These are phyloP conservation scores for Dromaius novaehollandiae DNA, from an alignment of 2,113 vertebrate genomes.

Conservation along the genomic window DNA sequence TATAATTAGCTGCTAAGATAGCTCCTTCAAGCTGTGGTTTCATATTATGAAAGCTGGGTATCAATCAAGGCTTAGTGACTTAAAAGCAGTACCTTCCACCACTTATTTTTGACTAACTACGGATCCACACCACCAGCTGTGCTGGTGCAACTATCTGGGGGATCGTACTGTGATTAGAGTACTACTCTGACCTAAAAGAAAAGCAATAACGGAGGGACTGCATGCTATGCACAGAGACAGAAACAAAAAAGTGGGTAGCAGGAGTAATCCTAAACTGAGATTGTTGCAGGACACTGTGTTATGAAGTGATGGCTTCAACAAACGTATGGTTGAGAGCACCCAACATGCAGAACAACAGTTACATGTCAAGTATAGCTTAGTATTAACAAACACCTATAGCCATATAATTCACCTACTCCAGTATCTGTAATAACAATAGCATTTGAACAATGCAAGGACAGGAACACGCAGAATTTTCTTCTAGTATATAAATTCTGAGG, in stretches of 20 bases:
- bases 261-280: background rate
- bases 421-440: background rate
- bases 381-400: background rate
- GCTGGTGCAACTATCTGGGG: background rate
- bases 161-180: background rate
- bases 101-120: background rate
- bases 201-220: background rate
- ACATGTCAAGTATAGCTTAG: background rate
- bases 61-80: background rate
- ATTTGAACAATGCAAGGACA: background rate
- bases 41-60: background rate
- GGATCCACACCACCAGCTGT: background rate
- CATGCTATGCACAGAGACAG: accelerated
- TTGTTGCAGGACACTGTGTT: background rate
- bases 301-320: background rate
- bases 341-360: background rate
- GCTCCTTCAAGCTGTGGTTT: background rate
- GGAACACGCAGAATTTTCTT: background rate
- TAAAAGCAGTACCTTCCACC: background rate
- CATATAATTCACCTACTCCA: background rate
- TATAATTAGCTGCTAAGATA: background rate
- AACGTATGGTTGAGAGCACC: accelerated
- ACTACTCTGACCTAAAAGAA: background rate
- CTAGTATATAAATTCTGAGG: background rate
- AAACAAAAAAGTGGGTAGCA: accelerated